Evolutionary conservation across 2,113 vertebrate genomes (phyloP), one percentile per base, ranked within the genome.

Genomic region (Callopanchax toddi): DNA sequence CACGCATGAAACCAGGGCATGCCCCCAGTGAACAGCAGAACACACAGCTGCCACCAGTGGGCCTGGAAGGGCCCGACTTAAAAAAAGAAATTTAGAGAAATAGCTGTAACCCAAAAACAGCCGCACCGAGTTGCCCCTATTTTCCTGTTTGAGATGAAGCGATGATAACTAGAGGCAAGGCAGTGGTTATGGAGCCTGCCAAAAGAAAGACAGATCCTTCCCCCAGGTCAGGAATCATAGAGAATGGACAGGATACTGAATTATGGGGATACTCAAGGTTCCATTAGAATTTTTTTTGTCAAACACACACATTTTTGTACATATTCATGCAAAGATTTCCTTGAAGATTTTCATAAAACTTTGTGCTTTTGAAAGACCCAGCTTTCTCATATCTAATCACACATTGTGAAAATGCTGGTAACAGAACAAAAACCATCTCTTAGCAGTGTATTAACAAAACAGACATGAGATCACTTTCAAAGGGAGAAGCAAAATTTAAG

Each of bases 1-100:
- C 83, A 66, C 72, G 84, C 78, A 87, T 84, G 82, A 91, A 93
- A 92, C 87, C 91, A 92, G 91, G 89, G 91, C 91, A 90, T 87
- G 89, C 88, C 91, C 89, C 91, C 79, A 90, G 90, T 91, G 91
- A 90, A 84, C 78, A 82, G 65, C 55, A 71, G 73, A 89, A 90
- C 87, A 91, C 87, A 82, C 86, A 88, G 78, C 84, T 77, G 77
- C 81, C 87, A 87, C 81, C 70, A 90, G 85, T 84, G 71, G 82
- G 80, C 83, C 83, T 85, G 81, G 76, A 86, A 89, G 84, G 84
- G 83, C 76, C 76, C 65, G 87, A 90, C 87, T 88, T 89, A 81
- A 84, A 89, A 88, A 84, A 88, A 84, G 79, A 89, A 85, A 85
- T 87, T 77, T 58, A 46, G 79, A 81, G 73, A 84, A 88, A 84